Evolutionary conservation across 2,113 vertebrate genomes (phyloP).

Genomic region (Andinoacara biseriatus): DNA sequence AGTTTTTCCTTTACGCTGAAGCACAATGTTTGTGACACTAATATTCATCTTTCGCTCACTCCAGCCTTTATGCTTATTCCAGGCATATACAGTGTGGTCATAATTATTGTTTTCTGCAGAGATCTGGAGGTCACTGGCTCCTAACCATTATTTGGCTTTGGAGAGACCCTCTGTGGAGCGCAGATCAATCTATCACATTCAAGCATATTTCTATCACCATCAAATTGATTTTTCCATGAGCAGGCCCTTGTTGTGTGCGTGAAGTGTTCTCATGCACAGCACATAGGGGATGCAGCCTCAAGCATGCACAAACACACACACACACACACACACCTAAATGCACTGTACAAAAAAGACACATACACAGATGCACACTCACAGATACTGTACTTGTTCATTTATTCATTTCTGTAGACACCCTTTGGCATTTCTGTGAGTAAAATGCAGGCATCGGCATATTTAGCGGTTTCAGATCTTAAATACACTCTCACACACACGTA

Average conservation of each 20-base stretch:
- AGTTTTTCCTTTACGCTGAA: background rate
- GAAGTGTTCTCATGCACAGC: slow-evolving; percentile 73
- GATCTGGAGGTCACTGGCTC: slow-evolving; percentile 77
- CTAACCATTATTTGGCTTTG: slow-evolving; percentile 83
- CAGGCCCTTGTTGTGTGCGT: slow-evolving; percentile 64
- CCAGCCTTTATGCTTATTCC: slow-evolving; percentile 54
- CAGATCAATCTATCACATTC: slow-evolving; percentile 82
- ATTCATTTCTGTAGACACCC: slow-evolving; percentile 78
- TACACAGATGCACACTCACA: slow-evolving; percentile 13
- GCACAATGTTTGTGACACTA: slow-evolving; percentile 44
- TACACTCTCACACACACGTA: slow-evolving; percentile 27
- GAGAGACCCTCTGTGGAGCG: slow-evolving; percentile 74
- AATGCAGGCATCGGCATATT: slow-evolving; percentile 80
- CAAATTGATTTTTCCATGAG: slow-evolving; percentile 82
- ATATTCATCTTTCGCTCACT: slow-evolving; percentile 56
- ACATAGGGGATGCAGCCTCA: slow-evolving; percentile 66
- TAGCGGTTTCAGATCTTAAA: slow-evolving; percentile 70
- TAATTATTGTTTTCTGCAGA: slow-evolving; percentile 78
- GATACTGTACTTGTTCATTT: slow-evolving; percentile 65
- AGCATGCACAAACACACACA: slow-evolving; percentile 57
- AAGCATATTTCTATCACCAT: slow-evolving; percentile 82
- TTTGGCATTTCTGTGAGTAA: slow-evolving; percentile 73
- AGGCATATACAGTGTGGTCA: slow-evolving; percentile 39
- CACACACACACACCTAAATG: slow-evolving; percentile 13
- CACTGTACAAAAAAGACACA: slow-evolving; percentile 14